phyloP scores from a whole-genome alignment of 2,113 vertebrate genomes.

The Gallinago undulata region DNA sequence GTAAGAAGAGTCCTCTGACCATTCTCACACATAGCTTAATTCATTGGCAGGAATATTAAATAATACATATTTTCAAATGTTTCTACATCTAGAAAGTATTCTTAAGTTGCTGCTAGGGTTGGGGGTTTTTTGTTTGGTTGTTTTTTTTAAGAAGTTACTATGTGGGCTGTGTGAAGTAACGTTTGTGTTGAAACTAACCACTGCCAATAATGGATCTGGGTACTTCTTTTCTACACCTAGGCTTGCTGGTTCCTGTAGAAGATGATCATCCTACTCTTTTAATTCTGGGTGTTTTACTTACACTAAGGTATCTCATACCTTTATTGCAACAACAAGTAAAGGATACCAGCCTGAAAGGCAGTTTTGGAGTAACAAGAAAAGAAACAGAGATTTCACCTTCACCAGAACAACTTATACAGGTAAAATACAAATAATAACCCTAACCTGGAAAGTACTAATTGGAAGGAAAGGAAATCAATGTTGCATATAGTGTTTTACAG shows the following conservation, averaged over 20 bases:
- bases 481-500: not conserved
- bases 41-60: not conserved
- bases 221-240: conserved; percentile 55
- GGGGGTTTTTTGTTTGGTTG: not conserved
- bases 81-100: not conserved
- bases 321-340: conserved; percentile 93
- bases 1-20: not conserved
- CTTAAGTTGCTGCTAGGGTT: not conserved
- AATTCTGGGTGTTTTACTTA: conserved; percentile 91
- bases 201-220: not conserved
- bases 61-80: not conserved
- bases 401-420: conserved; percentile 90
- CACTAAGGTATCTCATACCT: conserved; percentile 91
- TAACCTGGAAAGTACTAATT: not conserved
- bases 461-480: not conserved
- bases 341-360: conserved; percentile 94
- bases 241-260: conserved; percentile 87
- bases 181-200: not conserved
- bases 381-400: conserved; percentile 93
- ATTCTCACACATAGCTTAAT: not conserved
- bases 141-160: not conserved
- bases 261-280: conserved; percentile 88
- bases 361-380: conserved; percentile 93
- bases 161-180: not conserved
- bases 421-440: conserved; percentile 31